phyloP scores from a whole-genome alignment of 2,888 invertebrate species.

The Augiades crinisus region DNA sequence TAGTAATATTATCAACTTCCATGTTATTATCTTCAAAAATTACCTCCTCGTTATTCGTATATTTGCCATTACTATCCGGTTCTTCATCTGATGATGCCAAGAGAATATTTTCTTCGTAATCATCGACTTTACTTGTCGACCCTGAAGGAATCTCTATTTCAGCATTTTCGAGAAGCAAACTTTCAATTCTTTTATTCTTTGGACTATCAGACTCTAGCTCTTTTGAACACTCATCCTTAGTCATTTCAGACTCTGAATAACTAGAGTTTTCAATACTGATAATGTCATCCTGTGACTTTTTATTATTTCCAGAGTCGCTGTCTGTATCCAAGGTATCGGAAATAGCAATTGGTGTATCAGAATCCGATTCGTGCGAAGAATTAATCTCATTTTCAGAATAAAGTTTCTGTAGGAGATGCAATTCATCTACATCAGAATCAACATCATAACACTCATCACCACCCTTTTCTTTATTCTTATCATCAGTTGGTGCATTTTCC shows the following conservation, averaged over 20 bases:
- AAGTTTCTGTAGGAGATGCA: constrained; percentile 62
- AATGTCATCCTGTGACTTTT: constrained; percentile 38
- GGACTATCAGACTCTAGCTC: neutral
- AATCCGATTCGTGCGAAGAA: constrained; percentile 53
- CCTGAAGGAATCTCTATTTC: constrained; percentile 37
- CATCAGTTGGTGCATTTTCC: neutral
- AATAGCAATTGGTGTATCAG: constrained; percentile 57
- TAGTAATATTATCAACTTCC: neutral
- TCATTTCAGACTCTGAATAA: constrained; percentile 60
- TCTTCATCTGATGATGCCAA: constrained; percentile 60
- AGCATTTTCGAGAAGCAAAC: constrained; percentile 29
- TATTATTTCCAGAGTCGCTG: constrained; percentile 41
- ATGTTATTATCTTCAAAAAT: neutral
- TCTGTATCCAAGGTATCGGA: constrained; percentile 58
- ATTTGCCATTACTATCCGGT: constrained; percentile 9
- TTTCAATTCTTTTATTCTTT: constrained; percentile 24
- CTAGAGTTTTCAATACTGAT: constrained; percentile 74
- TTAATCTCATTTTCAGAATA: constrained; percentile 53
- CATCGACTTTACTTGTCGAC: constrained; percentile 1
- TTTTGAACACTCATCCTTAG: constrained; percentile 30
- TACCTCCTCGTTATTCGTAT: constrained; percentile 2
- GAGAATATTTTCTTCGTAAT: constrained; percentile 51
- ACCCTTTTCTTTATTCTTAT: constrained; percentile 3
- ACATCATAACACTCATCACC: constrained; percentile 28
- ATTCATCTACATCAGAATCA: constrained; percentile 64